Evolutionary conservation across 2,797 vertebrate species (phyloP), one percentile per base, ranked within the genome.

Genomic region (Staurois parvus): DNA sequence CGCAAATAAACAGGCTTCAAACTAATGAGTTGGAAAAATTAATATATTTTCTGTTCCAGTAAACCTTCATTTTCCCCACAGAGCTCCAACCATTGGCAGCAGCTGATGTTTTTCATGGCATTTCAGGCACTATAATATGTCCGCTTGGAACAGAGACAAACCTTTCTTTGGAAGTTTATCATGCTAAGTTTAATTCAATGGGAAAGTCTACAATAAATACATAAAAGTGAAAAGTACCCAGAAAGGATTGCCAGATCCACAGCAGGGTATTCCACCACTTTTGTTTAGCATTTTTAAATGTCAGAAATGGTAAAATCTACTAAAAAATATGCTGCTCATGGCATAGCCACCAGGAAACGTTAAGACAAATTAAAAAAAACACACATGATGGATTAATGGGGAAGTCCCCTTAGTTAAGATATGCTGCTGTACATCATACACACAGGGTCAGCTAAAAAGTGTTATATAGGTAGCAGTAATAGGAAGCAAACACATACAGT

Each of bases 21-120:
- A 78, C 75, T 67, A 83, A 79, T 73, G 59, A 79, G 59, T 83
- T 83, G 80, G 85, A 86, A 83, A n/a, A 83, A 72, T 45, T 6
- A 52, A 52, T 66, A 12, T 37, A 13, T 77, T 83, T 67, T 83
- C 42, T 78, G 56, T 86, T 86, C 80, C 85, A 86, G 66, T 40
- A 86, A 86, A 67, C 59, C n/a, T 78, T 83, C 40, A 68, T 73
- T 78, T 83, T 78, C 68, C 73, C 42, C 56, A 59, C 29, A 11
- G 28, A 67, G 66, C 79, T 82, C 17, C 40, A 72, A 73, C 56
- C 68, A 79, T 28, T 86, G 80, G 85, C 85, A 83, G 68, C 68
- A 73, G 67, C 75, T 78, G 68, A 72, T 86, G 59, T 83, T 86
- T 86, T 79, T 83, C 69, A 83, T 78, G 85, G 75, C 80, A 81